Conservation (phyloP, 2,888 invertebrate genomes). For the Tetranychus piercei region DNA sequence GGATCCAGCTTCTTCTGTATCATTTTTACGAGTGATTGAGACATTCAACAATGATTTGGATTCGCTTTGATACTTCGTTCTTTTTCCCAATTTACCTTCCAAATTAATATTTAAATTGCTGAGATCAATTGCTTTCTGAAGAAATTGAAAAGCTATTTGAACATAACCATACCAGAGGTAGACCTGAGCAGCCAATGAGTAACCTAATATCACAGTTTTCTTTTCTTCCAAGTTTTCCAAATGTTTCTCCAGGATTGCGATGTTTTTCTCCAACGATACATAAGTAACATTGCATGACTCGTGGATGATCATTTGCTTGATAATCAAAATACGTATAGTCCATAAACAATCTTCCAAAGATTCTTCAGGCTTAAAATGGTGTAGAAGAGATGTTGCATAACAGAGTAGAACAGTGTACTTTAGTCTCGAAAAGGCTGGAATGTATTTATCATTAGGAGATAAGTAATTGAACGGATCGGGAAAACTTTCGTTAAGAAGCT, state of each 20-base stretch:
- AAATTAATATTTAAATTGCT: constrained; percentile 50
- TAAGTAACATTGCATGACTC: neutral
- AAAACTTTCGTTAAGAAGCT: neutral
- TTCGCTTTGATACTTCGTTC: constrained; percentile 64
- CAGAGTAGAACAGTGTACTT: neutral
- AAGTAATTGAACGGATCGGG: neutral
- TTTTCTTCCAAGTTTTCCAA: neutral
- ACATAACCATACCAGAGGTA: constrained; percentile 50
- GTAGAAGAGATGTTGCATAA: neutral
- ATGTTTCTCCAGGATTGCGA: neutral
- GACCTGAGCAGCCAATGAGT: constrained; percentile 9
- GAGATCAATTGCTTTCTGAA: constrained; percentile 44
- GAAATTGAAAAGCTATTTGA: constrained; percentile 47
- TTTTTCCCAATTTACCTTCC: constrained; percentile 62
- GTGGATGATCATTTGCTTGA: neutral
- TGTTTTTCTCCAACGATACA: neutral
- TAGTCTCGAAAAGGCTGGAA: neutral
- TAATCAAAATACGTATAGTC: neutral
- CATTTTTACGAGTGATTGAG: constrained; percentile 40
- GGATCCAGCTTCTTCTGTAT: neutral
- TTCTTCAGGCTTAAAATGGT: neutral
- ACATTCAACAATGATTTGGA: constrained; percentile 48
- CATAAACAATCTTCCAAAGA: neutral
- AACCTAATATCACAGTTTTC: constrained; percentile 6
- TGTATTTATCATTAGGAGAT: neutral